Base-by-base conservation (phyloP, 2,888 invertebrate species). In the Eledone cirrhosa region DNA sequence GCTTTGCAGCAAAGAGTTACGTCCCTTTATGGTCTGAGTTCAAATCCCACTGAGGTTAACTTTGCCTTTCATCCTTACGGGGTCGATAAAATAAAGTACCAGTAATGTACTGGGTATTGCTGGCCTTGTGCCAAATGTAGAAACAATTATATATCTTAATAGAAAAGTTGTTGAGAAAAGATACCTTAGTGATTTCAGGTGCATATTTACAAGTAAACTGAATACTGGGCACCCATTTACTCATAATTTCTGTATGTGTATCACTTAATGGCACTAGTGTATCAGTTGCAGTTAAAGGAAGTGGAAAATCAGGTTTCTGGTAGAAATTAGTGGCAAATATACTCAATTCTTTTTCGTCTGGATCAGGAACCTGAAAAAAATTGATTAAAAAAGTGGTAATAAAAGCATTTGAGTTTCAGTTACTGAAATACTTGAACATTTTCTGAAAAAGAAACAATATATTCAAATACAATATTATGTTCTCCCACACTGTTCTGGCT, bases 141-240 rank as follows among this genome's bases (percentile, higher is more conserved):
- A n/a, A n/a, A n/a, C n/a, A n/a, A n/a, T n/a, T n/a, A n/a, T n/a
- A n/a, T n/a, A n/a, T n/a, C n/a, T n/a, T n/a, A n/a, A n/a, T n/a
- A n/a, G n/a, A n/a, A n/a, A n/a, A n/a, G n/a, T n/a, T n/a, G n/a
- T n/a, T n/a, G n/a, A n/a, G n/a, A 41, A 41, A 41, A 41, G 11
- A 41, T 41, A 41, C 69, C 69, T 69, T 31, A 33, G 31, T 19
- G 31, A 3, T 69, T 69, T 33, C 22, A 33, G 33, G 22, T 11
- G 69, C 31, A 19, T 69, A 69, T 31, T 33, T n/a, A 33, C 69
- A 69, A 5, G 31, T 69, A 19, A 69, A 69, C 69, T 69, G 69
- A 33, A 33, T 22, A n/a, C 31, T 69, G 5, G 69, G 69, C 22
- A 69, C 29, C 69, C 69, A 69, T 8, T 69, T 31, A 69, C 69